Percentiles rank a stretch among this genome's conserved stretches.
These are phyloP conservation scores for Olivierus martensii DNA, from an alignment of 1,140 invertebrate species.

Conservation along the genomic window DNA sequence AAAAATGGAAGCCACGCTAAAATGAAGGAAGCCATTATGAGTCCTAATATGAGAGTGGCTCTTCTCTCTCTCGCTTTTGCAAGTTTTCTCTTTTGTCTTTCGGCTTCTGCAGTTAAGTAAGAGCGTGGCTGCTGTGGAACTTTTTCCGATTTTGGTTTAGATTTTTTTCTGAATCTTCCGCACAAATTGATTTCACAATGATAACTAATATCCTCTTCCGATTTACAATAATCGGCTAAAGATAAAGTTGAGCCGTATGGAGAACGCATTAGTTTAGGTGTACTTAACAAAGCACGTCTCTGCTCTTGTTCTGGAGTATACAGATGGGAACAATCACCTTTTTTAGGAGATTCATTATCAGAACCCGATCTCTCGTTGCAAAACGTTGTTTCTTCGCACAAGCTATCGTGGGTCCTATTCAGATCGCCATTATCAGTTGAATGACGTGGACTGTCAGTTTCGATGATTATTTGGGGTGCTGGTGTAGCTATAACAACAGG, in stretches of 20 bases:
- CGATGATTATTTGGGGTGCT: slow-evolving; percentile 10
- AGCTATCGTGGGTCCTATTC: not conserved
- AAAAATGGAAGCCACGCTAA: slow-evolving; percentile 99
- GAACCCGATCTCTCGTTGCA: not conserved
- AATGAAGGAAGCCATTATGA: slow-evolving; percentile 99
- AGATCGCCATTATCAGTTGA: not conserved
- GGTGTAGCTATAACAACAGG: not conserved
- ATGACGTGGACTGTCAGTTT: not conserved
- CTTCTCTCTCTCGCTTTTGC: slow-evolving; percentile 92
- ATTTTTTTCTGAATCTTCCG: too few relatives aligned
- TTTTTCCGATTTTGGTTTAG: not conserved
- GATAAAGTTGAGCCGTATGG: slow-evolving; percentile 19
- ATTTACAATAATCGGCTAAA: slow-evolving; percentile 17
- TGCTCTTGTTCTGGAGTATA: too few relatives aligned
- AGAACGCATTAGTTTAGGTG: slow-evolving; percentile 17
- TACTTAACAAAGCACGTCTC: slow-evolving; percentile 7
- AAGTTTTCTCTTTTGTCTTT: slow-evolving; percentile 78
- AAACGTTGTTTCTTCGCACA: not conserved
- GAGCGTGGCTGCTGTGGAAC: not conserved
- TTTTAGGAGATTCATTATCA: not conserved
- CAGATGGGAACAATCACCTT: not conserved
- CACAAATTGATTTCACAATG: too few relatives aligned
- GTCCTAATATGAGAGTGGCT: slow-evolving; percentile 87
- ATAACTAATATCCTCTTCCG: slow-evolving; percentile 14
- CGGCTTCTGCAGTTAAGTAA: slow-evolving; percentile 46